Conservation (phyloP, 2,113 vertebrate species). For the Oxygymnocypris stewartii region DNA sequence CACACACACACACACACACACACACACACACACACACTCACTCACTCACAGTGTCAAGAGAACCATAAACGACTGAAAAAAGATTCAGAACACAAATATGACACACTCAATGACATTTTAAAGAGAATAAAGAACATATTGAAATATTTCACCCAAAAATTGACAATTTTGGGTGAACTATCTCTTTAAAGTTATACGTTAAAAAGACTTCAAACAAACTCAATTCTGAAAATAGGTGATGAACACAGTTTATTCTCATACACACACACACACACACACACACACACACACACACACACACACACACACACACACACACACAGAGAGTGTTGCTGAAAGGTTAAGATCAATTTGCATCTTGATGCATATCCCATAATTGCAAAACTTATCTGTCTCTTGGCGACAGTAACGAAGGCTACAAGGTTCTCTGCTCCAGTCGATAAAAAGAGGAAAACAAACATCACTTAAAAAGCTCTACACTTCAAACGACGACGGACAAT, state of each 20-base stretch:
- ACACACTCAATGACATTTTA: constrained; percentile 12
- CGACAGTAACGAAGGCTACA: constrained; percentile 44
- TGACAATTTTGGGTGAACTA: neutral
- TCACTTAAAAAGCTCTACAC: neutral
- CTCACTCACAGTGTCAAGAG: neutral
- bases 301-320: constrained; percentile 48
- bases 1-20: too few relatives aligned
- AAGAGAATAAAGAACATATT: neutral
- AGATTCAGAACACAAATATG: neutral
- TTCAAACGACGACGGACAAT: neutral
- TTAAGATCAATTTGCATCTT: constrained; percentile 19
- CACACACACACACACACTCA: too few relatives aligned
- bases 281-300: constrained; percentile 42
- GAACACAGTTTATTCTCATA: neutral
- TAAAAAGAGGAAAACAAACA: neutral
- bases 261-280: constrained; percentile 47
- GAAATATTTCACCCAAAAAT: neutral
- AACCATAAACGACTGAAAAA: constrained; percentile 4
- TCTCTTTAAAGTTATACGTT: neutral
- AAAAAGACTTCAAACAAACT: constrained; percentile 22
- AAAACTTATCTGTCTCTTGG: constrained; percentile 36
- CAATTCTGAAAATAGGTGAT: constrained; percentile 48
- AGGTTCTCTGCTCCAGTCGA: constrained; percentile 22
- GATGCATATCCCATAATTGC: constrained; percentile 31
- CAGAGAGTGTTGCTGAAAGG: neutral